phyloP scores from a whole-genome alignment of 92 coral and sea anemone genomes.

The Umimayanthus kanabou region DNA sequence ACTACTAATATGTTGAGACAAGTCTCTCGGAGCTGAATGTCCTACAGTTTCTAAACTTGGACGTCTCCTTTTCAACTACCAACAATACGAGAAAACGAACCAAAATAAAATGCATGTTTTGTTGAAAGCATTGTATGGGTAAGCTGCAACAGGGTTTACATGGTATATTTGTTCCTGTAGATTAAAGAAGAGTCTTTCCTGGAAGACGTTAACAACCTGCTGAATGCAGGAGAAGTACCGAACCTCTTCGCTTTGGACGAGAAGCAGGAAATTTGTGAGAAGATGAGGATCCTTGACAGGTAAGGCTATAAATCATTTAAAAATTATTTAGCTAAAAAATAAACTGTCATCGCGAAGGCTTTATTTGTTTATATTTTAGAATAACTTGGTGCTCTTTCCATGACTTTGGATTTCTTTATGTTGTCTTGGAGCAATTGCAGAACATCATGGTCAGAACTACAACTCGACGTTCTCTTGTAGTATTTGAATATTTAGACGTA shows the following conservation, averaged over 20 bases:
- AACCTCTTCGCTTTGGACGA: conserved; percentile 95
- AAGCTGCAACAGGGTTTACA: background rate
- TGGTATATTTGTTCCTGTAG: conserved; percentile 31
- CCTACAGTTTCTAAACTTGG: too few relatives aligned
- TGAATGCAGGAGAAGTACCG: conserved; percentile 99
- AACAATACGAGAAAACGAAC: background rate
- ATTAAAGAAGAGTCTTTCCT: conserved; percentile 97
- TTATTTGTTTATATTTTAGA: too few relatives aligned
- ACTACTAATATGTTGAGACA: too few relatives aligned
- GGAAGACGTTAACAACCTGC: conserved; percentile 94
- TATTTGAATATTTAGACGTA: too few relatives aligned
- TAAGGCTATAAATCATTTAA: conserved; percentile 18
- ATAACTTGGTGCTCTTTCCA: too few relatives aligned
- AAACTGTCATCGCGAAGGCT: background rate
- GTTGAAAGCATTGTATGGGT: background rate
- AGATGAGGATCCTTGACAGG: conserved; percentile 96
- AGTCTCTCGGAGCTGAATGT: too few relatives aligned
- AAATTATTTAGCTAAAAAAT: background rate
- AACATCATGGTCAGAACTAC: background rate
- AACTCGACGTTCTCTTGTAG: background rate
- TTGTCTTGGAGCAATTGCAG: background rate
- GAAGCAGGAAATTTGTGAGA: conserved; percentile 98
- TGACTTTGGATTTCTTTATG: too few relatives aligned
- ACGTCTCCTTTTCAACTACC: background rate
- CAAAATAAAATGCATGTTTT: too few relatives aligned